Base-by-base conservation (phyloP, 2,797 vertebrate species). In the Amblyopsis hoosieri region DNA sequence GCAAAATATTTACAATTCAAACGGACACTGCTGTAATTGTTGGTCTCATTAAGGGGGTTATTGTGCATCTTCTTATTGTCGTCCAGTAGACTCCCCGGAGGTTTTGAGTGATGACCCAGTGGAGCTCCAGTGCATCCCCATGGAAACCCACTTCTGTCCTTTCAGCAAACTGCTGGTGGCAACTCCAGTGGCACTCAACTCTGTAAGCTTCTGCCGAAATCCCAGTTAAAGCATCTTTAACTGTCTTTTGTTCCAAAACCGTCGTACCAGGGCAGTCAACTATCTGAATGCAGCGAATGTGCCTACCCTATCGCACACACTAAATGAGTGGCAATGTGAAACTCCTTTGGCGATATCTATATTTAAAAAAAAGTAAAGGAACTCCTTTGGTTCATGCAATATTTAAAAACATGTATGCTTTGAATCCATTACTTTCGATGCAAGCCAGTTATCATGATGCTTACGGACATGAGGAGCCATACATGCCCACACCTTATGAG, bases 111-210 rank as follows among this genome's bases (percentile, higher is more conserved):
- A 92, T 69, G 94, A 95, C 86, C 91, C 94, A 48, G 85, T 84
- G 85, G 94, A 95, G 81, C 90, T 95, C 86, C 95, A 92, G 89
- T 94, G 95, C 80, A 87, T 96, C 84, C 94, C 93, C 72, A 83
- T 94, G 93, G 94, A 95, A 93, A 93, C 93, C 90, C 93, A 94
- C 94, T 94, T 94, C 93, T 94, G 95, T 84, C 94, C 92, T 73
- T 81, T 93, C 74, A 88, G 91, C 68, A 93, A 93, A 85, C 84
- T 94, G 88, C 87, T 92, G 85, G 70, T 93, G 82, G 90, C 90
- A 0, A 81, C 91, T 71, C 91, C 91, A 13, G 77, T 94, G 89
- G 91, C 87, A 0, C 94, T 95, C 85, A 95, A 94, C 90, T 94
- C 95, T 92, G 94, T 97, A 94, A 95, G 93, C 93, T 90, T 95